A percentile compares a stretch with the other conserved stretches of the same genome.
These are phyloP conservation scores for Portevinia maculata DNA, from an alignment of 2,888 invertebrate species.

Conservation along the genomic window DNA sequence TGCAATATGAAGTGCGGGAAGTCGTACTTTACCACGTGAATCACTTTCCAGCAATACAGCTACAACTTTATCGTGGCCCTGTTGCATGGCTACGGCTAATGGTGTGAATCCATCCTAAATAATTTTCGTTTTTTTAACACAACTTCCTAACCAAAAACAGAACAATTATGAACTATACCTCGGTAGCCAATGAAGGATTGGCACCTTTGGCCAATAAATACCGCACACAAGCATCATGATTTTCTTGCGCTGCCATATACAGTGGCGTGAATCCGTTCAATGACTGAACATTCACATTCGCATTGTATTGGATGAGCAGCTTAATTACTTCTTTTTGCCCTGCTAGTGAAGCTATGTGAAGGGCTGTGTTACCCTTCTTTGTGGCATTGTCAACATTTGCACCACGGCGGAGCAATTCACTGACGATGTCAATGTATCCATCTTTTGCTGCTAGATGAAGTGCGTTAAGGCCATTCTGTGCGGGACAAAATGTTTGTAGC, in stretches of 20 bases:
- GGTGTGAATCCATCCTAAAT: constrained; percentile 98
- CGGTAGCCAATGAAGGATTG: constrained; percentile 97
- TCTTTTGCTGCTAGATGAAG: constrained; percentile 98
- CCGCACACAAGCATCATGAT: constrained; percentile 96
- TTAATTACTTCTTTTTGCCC: constrained; percentile 97
- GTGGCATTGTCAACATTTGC: constrained; percentile 98
- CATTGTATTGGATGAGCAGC: constrained; percentile 94
- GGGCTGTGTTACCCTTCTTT: constrained; percentile 97
- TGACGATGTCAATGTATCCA: constrained; percentile 96
- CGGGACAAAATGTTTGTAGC: constrained; percentile 75
- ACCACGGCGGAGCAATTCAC: constrained; percentile 94
- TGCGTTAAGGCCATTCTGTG: constrained; percentile 98
- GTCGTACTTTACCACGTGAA: constrained; percentile 95
- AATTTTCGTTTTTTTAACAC: constrained; percentile 17
- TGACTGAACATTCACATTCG: constrained; percentile 97
- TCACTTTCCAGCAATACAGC: constrained; percentile 98
- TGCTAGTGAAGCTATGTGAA: constrained; percentile 98
- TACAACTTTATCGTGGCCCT: constrained; percentile 98
- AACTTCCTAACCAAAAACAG: background rate
- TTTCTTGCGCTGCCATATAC: constrained; percentile 99
- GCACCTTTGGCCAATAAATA: constrained; percentile 95
- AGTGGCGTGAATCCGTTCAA: constrained; percentile 98
- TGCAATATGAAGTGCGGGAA: constrained; percentile 98
- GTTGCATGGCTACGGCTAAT: constrained; percentile 99
- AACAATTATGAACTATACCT: constrained; percentile 84